phyloP scores from a whole-genome alignment of 2,797 vertebrate genomes.

The Coilia nasus region DNA sequence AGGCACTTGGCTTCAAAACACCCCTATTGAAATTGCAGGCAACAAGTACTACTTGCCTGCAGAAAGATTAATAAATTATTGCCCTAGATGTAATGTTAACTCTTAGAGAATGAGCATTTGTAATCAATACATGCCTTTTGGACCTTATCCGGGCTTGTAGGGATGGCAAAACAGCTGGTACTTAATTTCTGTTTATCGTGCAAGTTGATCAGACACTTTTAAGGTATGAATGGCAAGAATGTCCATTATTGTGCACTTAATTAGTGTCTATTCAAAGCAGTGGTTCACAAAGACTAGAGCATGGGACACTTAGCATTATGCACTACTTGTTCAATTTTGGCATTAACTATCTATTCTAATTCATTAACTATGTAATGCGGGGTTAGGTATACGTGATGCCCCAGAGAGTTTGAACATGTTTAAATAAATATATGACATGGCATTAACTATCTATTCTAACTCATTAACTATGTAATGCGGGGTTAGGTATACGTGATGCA shows the following conservation, averaged over 20 bases:
- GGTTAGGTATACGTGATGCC: no score
- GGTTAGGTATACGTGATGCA: no score
- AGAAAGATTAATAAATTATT: slow-evolving; percentile 18
- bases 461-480: no score
- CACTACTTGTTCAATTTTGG: no score
- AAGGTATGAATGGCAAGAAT: slow-evolving; percentile 35
- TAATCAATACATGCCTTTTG: slow-evolving; percentile 38
- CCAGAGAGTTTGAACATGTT: background rate
- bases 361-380: background rate
- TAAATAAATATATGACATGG: background rate
- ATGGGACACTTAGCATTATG: background rate
- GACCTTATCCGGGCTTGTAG: slow-evolving; percentile 29
- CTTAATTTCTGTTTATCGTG: slow-evolving; percentile 65
- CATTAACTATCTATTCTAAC: no score
- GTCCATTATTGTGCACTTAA: background rate
- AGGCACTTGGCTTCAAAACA: slow-evolving; percentile 15
- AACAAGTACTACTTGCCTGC: slow-evolving; percentile 1
- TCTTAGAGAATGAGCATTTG: slow-evolving; percentile 8
- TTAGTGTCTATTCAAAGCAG: background rate
- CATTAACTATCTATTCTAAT: background rate
- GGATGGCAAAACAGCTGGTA: slow-evolving; percentile 57
- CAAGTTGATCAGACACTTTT: slow-evolving; percentile 64
- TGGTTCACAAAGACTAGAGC: background rate
- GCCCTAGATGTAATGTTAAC: slow-evolving; percentile 8
- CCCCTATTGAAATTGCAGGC: background rate